Base-by-base conservation (phyloP, 2,888 invertebrate genomes). In the Stegana nigrithorax region DNA sequence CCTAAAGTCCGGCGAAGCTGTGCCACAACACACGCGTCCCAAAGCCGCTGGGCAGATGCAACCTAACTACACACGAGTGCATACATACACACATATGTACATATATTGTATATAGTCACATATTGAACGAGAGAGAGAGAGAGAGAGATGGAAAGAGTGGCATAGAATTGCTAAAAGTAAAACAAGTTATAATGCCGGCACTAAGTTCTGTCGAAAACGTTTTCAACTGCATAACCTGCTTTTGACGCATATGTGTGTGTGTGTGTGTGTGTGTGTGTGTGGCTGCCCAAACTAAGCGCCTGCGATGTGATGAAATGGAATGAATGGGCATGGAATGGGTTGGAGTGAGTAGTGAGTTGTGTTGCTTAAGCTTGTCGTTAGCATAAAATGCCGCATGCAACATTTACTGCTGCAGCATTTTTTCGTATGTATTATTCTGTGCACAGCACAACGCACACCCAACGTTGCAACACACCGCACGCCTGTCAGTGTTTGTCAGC, bases 371-470 rank as follows among this genome's bases (percentile, higher is more conserved):
- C n/a, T n/a, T n/a, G n/a, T n/a, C n/a, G 71, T 77, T 73, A 75
- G 75, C 75, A 77, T 73, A 77, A 69, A 75, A 72, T 72, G 75
- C 75, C 70, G 68, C 75, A 75, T 75, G 75, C 77, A 75, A 77
- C 75, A 75, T 75, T 72, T 72, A 65, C 60, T 68, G 65, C 73
- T 17, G 39, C 14, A n/a, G 36, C n/a, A n/a, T n/a, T n/a, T n/a
- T n/a, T n/a, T 39, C 39, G 39, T 39, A n/a, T n/a, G n/a, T n/a
- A n/a, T n/a, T n/a, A n/a, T n/a, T n/a, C n/a, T n/a, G n/a, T n/a
- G n/a, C n/a, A n/a, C n/a, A n/a, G n/a, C n/a, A n/a, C n/a, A n/a
- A n/a, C n/a, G 23, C n/a, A 29, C 21, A 27, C 10, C 10, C 53
- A 55, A 12, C 21, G 21, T 32, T 32, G 53, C 27, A 10, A 36